Percentiles rank a stretch among this genome's conserved stretches.
phyloP scores from a whole-genome alignment of 2,113 vertebrate genomes.

The Cynocephalus volans region DNA sequence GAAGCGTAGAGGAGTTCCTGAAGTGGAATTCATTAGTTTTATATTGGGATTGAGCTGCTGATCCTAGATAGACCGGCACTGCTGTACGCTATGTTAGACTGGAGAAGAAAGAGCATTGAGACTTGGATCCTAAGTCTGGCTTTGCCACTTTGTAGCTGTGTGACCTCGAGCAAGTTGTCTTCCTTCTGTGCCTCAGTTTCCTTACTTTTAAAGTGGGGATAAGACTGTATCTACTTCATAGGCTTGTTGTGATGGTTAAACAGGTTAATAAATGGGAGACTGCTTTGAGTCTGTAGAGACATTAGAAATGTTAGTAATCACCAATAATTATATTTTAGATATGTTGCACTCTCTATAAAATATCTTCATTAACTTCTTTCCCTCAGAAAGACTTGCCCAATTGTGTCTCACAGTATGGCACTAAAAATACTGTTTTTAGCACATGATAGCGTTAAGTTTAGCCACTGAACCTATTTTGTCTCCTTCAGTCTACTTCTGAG shows the following conservation, averaged over 20 bases:
- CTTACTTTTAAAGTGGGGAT: not conserved
- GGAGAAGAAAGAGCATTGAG: not conserved
- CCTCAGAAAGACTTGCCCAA: slow-evolving; percentile 48
- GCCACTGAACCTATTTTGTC: slow-evolving; percentile 7
- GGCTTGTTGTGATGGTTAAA: slow-evolving; percentile 41
- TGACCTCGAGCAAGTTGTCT: not conserved
- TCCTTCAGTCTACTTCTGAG: slow-evolving; percentile 20
- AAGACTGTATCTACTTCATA: not conserved
- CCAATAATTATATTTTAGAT: slow-evolving; percentile 45
- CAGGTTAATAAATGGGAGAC: not conserved
- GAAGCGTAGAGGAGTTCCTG: not conserved
- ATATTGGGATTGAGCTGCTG: not conserved
- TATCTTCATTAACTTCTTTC: slow-evolving; percentile 7
- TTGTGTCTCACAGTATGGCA: not conserved
- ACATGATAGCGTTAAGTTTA: slow-evolving; percentile 32
- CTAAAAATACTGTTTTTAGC: slow-evolving; percentile 41
- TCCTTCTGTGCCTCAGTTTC: not conserved
- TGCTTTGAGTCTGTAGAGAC: slow-evolving; percentile 13
- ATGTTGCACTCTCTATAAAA: slow-evolving; percentile 23
- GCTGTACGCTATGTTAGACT: not conserved
- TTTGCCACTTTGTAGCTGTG: not conserved
- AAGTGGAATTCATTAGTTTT: not conserved
- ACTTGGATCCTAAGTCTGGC: not conserved
- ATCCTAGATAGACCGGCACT: not conserved
- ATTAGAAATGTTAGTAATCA: slow-evolving; percentile 50